Evolutionary conservation across 2,888 invertebrate genomes (phyloP), one percentile per base, ranked within the genome.

Genomic region (Lithophane ornitopus): DNA sequence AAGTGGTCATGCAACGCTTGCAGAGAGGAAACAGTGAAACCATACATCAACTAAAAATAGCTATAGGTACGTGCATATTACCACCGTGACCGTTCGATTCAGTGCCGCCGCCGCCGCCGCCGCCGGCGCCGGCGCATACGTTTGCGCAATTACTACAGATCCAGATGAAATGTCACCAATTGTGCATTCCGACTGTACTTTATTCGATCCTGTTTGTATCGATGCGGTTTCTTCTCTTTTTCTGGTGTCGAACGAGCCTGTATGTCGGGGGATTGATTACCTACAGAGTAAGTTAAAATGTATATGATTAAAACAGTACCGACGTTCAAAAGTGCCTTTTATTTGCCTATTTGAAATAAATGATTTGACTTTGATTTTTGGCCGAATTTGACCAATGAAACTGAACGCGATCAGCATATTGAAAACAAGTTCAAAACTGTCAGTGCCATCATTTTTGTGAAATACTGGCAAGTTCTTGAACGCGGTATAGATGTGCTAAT

Each of bases 171-270:
- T 73, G 82, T 81, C 82, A 85, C 86, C 63, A 79, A 79, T 71
- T 49, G 49, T 52, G 22, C 72, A 84, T 87, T 82, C 85, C 81
- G 52, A 41, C 76, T 44, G 84, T 86, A 82, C 69, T 87, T 88
- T 88, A 88, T 88, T 79, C 77, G 76, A 74, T 52, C 44, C 58
- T 41, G 49, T 80, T 70, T 66, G 56, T 66, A 81, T 81, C 61
- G 81, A 75, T 56, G 63, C 34, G 14, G 14, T 28, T 22, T 39
- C 19, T 67, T 63, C 16, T 67, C 11, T 66, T 44, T 54, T 59
- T 58, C 54, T 58, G 0, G 16, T 78, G 19, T 58, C 46, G 16
- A 62, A 54, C 54, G 11, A 28, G n/a, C 28, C 9, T 61, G 26
- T 44, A 34, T 34, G 59, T 66, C n/a, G 8, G 22, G 41, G 16